phyloP scores from a whole-genome alignment of 2,888 invertebrate genomes.

The Tricholauxania praeusta region DNA sequence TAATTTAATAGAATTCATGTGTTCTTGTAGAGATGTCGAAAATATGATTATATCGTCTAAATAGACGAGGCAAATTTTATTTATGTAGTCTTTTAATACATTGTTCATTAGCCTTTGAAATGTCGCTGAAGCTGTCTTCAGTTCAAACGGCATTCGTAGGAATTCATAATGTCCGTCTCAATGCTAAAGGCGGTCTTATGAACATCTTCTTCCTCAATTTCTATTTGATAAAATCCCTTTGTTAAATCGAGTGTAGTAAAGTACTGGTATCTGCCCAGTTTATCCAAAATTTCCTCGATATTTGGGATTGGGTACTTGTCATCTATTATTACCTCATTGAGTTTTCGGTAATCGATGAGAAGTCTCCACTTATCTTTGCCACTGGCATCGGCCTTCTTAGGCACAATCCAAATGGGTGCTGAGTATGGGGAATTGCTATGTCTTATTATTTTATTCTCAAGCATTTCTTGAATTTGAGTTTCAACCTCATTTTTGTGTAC shows the following conservation, averaged over 20 bases:
- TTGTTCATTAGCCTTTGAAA: conserved; percentile 48
- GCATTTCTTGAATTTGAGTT: conserved; percentile 39
- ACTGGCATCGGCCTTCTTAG: conserved; percentile 33
- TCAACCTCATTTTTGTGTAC: conserved; percentile 36
- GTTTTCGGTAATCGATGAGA: conserved; percentile 37
- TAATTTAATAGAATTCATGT: conserved; percentile 28
- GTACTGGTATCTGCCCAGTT: conserved; percentile 32
- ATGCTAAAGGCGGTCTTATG: conserved; percentile 44
- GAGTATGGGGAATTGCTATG: conserved; percentile 35
- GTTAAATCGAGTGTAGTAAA: conserved; percentile 41
- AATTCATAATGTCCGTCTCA: conserved; percentile 44
- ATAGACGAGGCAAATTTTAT: conserved; percentile 43
- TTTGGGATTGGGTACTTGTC: conserved; percentile 37
- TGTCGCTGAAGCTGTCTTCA: conserved; percentile 47
- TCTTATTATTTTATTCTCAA: conserved; percentile 33
- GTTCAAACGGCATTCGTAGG: conserved; percentile 45
- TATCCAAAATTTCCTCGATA: conserved; percentile 39
- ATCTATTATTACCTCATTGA: conserved; percentile 36
- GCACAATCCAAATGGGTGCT: conserved; percentile 32
- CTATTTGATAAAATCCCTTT: conserved; percentile 47
- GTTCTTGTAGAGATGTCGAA: conserved; percentile 40
- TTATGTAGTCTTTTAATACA: conserved; percentile 39
- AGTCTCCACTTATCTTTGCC: conserved; percentile 37
- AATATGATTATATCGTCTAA: conserved; percentile 45
- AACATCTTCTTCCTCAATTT: conserved; percentile 38